Evolutionary conservation across 92 coral and sea anemone genomes (phyloP).

Genomic region (Heteractis magnifica): DNA sequence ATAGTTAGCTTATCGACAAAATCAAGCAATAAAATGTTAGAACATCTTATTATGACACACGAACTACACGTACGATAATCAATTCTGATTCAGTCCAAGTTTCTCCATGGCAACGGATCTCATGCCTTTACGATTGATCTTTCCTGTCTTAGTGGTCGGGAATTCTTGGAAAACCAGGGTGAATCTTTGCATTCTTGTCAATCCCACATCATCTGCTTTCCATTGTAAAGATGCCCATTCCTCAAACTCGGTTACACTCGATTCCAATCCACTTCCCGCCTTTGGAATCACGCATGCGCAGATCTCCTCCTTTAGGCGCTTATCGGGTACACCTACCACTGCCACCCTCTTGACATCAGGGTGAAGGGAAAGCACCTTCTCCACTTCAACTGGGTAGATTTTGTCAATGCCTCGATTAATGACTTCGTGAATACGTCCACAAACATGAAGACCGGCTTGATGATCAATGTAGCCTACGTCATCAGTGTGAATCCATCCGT

Average conservation of each 20-base stretch:
- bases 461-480: slow-evolving; percentile 28
- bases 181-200: slow-evolving; percentile 31
- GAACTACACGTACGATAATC: background rate
- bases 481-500: slow-evolving; percentile 28
- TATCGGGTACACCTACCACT: slow-evolving; percentile 32
- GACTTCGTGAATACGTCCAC: slow-evolving; percentile 23
- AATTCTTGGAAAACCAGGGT: slow-evolving; percentile 27
- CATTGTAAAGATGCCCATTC: slow-evolving; percentile 30
- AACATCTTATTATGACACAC: too few species aligned
- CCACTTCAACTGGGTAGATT: slow-evolving; percentile 32
- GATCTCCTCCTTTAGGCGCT: slow-evolving; percentile 35
- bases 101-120: slow-evolving; percentile 29
- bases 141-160: slow-evolving; percentile 38
- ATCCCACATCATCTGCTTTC: slow-evolving; percentile 21
- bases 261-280: slow-evolving; percentile 11
- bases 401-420: slow-evolving; percentile 31
- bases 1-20: too few species aligned
- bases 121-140: slow-evolving; percentile 28
- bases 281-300: slow-evolving; percentile 54
- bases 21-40: too few species aligned
- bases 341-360: slow-evolving; percentile 31
- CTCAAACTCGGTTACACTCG: slow-evolving; percentile 13
- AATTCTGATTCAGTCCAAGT: slow-evolving; percentile 4
- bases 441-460: slow-evolving; percentile 21
- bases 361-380: slow-evolving; percentile 8